These are phyloP conservation scores for Sycobia sp. DNA, from an alignment of 1,140 invertebrate species.

Conservation along the genomic window DNA sequence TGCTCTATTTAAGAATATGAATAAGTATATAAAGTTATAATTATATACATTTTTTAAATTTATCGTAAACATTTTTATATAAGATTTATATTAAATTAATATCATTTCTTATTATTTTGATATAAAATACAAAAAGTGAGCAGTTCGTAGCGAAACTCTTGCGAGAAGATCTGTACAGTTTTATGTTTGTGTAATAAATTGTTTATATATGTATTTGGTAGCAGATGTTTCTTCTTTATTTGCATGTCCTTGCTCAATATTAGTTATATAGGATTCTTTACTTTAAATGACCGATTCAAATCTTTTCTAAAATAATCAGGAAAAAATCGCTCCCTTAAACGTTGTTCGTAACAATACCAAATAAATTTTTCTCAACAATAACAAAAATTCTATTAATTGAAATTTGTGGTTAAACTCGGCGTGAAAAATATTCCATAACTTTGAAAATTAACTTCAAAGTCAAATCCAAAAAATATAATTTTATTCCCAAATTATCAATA, in stretches of 20 bases:
- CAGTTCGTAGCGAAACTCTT: neutral
- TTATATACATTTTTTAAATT: too few relatives aligned
- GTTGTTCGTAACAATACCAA: neutral
- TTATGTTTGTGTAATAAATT: conserved; percentile 14
- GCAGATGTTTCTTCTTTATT: conserved; percentile 3
- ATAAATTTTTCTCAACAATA: too few relatives aligned
- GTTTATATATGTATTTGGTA: neutral
- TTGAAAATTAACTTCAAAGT: too few relatives aligned
- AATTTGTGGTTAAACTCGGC: too few relatives aligned
- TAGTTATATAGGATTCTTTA: neutral
- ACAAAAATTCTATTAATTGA: too few relatives aligned
- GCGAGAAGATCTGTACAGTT: neutral
- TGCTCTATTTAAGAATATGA: too few relatives aligned
- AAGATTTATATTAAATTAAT: neutral
- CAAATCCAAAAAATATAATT: too few relatives aligned
- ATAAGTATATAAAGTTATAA: too few relatives aligned
- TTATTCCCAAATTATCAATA: too few relatives aligned
- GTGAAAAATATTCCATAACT: too few relatives aligned
- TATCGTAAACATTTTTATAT: neutral
- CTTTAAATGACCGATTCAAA: neutral
- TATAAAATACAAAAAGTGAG: neutral
- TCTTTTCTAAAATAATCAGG: neutral
- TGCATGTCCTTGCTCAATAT: neutral
- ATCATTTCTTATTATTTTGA: neutral
- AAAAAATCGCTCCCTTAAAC: too few relatives aligned